Evolutionary conservation across 1,140 invertebrate species (phyloP).

Genomic region (Asbolus verrucosus): DNA sequence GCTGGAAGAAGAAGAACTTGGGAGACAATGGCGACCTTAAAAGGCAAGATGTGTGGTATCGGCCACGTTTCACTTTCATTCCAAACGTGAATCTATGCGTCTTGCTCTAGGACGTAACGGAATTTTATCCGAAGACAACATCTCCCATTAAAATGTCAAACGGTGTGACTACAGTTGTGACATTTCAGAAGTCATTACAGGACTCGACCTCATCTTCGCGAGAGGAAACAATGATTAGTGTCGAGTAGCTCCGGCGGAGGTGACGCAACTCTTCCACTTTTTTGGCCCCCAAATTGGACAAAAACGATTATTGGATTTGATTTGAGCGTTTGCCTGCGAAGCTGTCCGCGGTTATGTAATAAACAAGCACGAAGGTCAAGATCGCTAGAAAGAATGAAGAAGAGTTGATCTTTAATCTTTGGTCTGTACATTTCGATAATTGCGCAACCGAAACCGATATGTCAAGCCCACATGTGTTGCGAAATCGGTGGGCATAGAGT

Average conservation of each 20-base stretch:
- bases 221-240: slow-evolving; percentile 10
- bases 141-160: slow-evolving; percentile 23
- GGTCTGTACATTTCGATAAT: no score
- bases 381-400: slow-evolving; percentile 9
- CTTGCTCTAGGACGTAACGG: not conserved
- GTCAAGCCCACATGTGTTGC: slow-evolving; percentile 5
- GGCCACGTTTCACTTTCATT: slow-evolving; percentile 30
- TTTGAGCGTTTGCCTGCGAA: no score
- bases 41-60: slow-evolving; percentile 1
- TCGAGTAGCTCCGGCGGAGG: slow-evolving; percentile 3
- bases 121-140: not conserved
- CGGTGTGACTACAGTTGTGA: slow-evolving; percentile 4
- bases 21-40: slow-evolving; percentile 20
- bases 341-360: slow-evolving; percentile 4
- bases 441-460: no score
- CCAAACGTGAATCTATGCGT: slow-evolving; percentile 31
- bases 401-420: slow-evolving; percentile 24
- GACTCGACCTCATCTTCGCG: not conserved
- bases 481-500: not conserved
- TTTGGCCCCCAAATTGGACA: not conserved
- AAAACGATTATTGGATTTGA: not conserved
- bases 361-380: slow-evolving; percentile 7
- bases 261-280: slow-evolving; percentile 3
- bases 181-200: no score
- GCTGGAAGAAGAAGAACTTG: not conserved